Percentiles rank a stretch among this genome's conserved stretches.
These are phyloP conservation scores for Colaptes auratus DNA, from an alignment of 2,113 vertebrate genomes.

Conservation along the genomic window DNA sequence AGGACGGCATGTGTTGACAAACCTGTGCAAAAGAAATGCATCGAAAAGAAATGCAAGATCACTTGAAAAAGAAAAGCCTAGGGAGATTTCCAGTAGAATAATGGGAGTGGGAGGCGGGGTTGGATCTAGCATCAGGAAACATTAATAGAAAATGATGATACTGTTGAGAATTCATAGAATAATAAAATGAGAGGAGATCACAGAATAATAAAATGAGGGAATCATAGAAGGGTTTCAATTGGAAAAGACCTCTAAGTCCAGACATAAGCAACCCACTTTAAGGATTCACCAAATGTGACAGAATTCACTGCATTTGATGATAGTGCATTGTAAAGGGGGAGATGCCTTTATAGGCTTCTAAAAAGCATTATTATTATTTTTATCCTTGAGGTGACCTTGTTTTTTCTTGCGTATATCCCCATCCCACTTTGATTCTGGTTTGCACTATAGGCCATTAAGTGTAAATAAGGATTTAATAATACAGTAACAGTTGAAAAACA, in stretches of 20 bases:
- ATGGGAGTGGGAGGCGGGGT: no score
- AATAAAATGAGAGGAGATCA: no score
- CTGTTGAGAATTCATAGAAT: not conserved
- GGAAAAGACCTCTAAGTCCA: no score
- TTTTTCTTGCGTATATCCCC: not conserved
- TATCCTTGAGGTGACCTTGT: fast-evolving
- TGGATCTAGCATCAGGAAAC: not conserved
- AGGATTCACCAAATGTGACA: not conserved
- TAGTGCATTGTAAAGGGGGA: not conserved
- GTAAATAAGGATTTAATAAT: not conserved
- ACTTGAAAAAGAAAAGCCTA: not conserved
- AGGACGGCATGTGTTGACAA: not conserved
- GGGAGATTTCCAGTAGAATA: not conserved
- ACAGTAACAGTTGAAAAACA: not conserved
- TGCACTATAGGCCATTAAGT: not conserved
- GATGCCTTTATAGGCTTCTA: not conserved
- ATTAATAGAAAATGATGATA: not conserved
- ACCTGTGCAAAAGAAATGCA: not conserved
- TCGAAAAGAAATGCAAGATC: not conserved
- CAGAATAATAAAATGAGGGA: no score
- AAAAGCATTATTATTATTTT: not conserved
- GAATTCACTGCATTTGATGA: not conserved
- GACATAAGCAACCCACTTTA: no score
- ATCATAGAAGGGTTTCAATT: no score
- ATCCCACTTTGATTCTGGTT: not conserved